Evolutionary conservation across 2,888 invertebrate species (phyloP), one percentile per base, ranked within the genome.

Genomic region (Rotaria socialis): DNA sequence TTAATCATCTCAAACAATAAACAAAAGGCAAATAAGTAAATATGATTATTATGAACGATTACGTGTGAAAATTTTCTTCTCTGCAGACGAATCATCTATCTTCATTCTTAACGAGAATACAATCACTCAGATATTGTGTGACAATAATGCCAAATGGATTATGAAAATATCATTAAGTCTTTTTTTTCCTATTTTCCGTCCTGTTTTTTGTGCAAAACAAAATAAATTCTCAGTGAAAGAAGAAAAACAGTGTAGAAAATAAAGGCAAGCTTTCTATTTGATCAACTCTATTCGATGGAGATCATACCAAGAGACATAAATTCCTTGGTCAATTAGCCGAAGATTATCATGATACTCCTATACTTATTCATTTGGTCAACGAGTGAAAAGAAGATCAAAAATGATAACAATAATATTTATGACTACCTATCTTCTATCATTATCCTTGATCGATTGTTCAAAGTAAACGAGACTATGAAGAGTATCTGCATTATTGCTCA

Each of bases 401-500:
- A 41, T 1, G 4, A 67, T 19, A 11, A 19, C 16, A 19, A 67
- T 67, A 16, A 35, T 35, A 27, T 67, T 35, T 67, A 67, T 41
- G 35, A 41, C 27, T 35, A 67, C 14, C 19, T 16, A 67, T 67
- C 67, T 35, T 67, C 27, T 67, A 67, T 67, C 27, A 67, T 67
- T 35, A 67, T 67, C 67, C 67, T 67, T 67, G 67, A 67, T 67
- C 67, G 35, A 67, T 19, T 35, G 19, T 67, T 67, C 35, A 14
- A 67, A 67, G 35, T 41, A 41, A 67, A 67, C 4, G 67, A 67
- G 67, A 35, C 67, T 67, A 67, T 67, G 67, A 35, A 67, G 19
- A 67, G 35, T 67, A 67, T 67, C 35, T 67, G 67, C 19, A 67
- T 67, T 67, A 67, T 35, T 67, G 67, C 19, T 67, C 67, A 67